phyloP scores from a whole-genome alignment of 1,140 invertebrate species.

The Lycorma delicatula region DNA sequence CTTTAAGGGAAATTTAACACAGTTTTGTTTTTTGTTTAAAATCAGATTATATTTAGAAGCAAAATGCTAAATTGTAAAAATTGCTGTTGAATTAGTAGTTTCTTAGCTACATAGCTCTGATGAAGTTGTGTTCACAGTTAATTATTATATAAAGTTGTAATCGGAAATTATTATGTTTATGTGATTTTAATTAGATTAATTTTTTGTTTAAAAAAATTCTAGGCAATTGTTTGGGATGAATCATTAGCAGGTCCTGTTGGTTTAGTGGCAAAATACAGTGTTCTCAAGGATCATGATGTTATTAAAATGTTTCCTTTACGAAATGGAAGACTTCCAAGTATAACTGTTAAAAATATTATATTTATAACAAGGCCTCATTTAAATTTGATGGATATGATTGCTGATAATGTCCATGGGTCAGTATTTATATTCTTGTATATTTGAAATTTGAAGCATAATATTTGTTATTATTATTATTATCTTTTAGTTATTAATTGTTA shows the following conservation, averaged over 20 bases:
- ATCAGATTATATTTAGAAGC: neutral
- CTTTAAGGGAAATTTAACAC: too few species aligned
- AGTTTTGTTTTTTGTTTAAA: too few species aligned
- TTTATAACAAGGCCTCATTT: conserved; percentile 81
- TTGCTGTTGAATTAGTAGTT: neutral
- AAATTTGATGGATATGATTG: conserved; percentile 75
- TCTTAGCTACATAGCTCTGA: neutral
- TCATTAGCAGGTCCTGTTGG: conserved; percentile 78
- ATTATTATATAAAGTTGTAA: neutral
- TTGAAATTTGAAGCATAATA: neutral
- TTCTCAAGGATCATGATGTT: conserved; percentile 71
- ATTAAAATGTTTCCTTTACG: conserved; percentile 69
- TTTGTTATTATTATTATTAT: too few species aligned
- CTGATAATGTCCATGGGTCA: conserved; percentile 68
- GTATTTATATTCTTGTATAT: conserved; percentile 15
- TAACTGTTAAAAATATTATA: conserved; percentile 70
- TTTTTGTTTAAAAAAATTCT: neutral
- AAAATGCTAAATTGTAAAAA: neutral
- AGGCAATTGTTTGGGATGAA: conserved; percentile 88
- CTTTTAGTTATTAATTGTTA: too few species aligned
- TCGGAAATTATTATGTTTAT: neutral
- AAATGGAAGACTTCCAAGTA: conserved; percentile 51
- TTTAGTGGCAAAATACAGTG: conserved; percentile 70
- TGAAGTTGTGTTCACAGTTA: neutral
- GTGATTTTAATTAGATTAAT: neutral